Percentiles rank a stretch among this genome's conserved stretches.
Evolutionary conservation across 2,797 vertebrate species (phyloP).

Genomic region (Margarornis squamiger): DNA sequence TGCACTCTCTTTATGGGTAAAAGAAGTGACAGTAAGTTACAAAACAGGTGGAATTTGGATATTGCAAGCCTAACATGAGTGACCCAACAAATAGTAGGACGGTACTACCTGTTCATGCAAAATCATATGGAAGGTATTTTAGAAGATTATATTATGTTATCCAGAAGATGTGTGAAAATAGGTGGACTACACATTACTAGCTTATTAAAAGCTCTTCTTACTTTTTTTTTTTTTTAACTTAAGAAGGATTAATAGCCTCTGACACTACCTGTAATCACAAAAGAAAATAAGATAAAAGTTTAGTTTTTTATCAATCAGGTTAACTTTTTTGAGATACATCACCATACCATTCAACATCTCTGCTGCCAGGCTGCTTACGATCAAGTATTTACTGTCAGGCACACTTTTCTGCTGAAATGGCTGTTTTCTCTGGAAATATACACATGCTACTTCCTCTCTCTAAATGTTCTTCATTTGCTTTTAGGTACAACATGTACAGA

Average conservation of each 20-base stretch:
- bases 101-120: neutral
- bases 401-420: neutral
- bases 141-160: neutral
- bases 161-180: fast-evolving
- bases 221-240: neutral
- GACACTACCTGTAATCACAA: neutral
- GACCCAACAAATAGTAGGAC: neutral
- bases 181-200: neutral
- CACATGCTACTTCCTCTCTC: neutral
- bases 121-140: neutral
- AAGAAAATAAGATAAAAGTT: neutral
- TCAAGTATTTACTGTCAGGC: neutral
- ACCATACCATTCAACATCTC: neutral
- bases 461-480: neutral
- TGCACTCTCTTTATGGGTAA: constrained; percentile 50
- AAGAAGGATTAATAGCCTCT: neutral
- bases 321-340: neutral
- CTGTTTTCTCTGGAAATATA: constrained; percentile 11
- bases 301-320: neutral
- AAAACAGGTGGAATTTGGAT: constrained; percentile 61
- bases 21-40: constrained; percentile 62
- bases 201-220: neutral
- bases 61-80: neutral
- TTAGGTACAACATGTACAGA: constrained; percentile 32
- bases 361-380: neutral